Evolutionary conservation across 2,888 invertebrate genomes (phyloP).

Genomic region (Ophion costatus): DNA sequence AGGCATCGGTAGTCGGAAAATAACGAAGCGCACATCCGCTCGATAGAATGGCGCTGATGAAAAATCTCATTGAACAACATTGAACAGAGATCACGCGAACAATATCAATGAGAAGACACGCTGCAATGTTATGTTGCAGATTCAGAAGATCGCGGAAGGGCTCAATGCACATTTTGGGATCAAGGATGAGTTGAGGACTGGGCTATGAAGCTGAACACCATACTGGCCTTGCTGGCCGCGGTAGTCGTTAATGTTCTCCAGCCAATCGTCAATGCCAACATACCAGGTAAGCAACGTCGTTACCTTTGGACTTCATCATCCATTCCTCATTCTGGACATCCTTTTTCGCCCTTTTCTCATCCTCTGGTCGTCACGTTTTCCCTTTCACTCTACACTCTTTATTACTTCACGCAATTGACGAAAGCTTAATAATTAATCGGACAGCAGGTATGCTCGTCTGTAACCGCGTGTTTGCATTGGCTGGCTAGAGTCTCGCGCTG

Average conservation of each 20-base stretch:
- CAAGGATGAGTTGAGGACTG: conserved; percentile 81
- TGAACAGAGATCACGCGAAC: too few relatives aligned
- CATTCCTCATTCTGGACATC: neutral
- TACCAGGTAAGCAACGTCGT: conserved; percentile 52
- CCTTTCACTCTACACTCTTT: too few relatives aligned
- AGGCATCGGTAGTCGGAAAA: too few relatives aligned
- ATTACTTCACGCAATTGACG: too few relatives aligned
- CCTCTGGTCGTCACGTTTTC: too few relatives aligned
- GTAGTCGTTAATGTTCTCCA: conserved; percentile 79
- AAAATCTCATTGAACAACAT: too few relatives aligned
- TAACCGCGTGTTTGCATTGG: conserved; percentile 1
- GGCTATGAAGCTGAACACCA: conserved; percentile 80
- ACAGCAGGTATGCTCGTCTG: neutral
- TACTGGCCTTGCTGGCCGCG: conserved; percentile 81
- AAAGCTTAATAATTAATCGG: neutral
- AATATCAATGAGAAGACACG: too few relatives aligned
- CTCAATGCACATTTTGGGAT: conserved; percentile 66
- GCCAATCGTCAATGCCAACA: conserved; percentile 57
- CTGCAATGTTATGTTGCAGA: conserved; percentile 45
- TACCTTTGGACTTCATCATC: neutral
- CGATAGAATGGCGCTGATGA: too few relatives aligned
- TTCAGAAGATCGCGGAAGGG: conserved; percentile 37
- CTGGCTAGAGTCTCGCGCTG: conserved; percentile 19
- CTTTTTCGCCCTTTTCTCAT: too few relatives aligned
- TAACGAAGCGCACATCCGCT: too few relatives aligned